Evolutionary conservation across 92 coral and sea anemone genomes (phyloP), one percentile per base, ranked within the genome.

Genomic region (Chrysogorgia sp.): DNA sequence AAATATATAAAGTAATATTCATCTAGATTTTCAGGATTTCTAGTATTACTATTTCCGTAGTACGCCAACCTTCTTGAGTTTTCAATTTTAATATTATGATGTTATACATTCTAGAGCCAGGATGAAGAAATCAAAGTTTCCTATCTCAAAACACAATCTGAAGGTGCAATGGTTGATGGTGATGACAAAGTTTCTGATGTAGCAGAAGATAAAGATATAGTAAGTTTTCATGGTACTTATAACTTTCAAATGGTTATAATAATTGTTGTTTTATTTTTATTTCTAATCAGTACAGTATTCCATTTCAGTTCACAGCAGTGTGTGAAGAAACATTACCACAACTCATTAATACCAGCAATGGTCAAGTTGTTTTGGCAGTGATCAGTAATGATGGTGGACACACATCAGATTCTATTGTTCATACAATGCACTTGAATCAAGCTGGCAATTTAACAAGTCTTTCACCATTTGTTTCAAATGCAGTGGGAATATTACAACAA

Each of bases 71-170:
- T n/a, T n/a, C n/a, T n/a, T n/a, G n/a, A n/a, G n/a, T n/a, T n/a
- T 37, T 37, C 43, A 37, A 4, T 37, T 5, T 37, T 37, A 37
- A 5, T 37, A 37, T 37, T 37, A 12, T n/a, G n/a, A n/a, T n/a
- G n/a, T n/a, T n/a, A n/a, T n/a, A n/a, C n/a, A n/a, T 43, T 40
- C 15, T 41, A 72, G 79, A 53, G 65, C 41, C 64, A 58, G 40
- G 79, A 72, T 72, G 79, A 72, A 53, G 79, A 72, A 40, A 26
- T 72, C 56, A 72, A 72, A 56, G 30, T 72, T 0, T 72, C 64
- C 2, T 72, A 56, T 33, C 79, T 72, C 37, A 72, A 72, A 23
- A 72, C 79, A 15, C 79, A 72, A 28, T 53, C 79, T 10, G 79
- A 72, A 37, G 79, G 79, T 30, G 79, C 79, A 26, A 33, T 71